Conservation (phyloP, 2,113 vertebrate genomes). For the Pelecanus crispus region DNA sequence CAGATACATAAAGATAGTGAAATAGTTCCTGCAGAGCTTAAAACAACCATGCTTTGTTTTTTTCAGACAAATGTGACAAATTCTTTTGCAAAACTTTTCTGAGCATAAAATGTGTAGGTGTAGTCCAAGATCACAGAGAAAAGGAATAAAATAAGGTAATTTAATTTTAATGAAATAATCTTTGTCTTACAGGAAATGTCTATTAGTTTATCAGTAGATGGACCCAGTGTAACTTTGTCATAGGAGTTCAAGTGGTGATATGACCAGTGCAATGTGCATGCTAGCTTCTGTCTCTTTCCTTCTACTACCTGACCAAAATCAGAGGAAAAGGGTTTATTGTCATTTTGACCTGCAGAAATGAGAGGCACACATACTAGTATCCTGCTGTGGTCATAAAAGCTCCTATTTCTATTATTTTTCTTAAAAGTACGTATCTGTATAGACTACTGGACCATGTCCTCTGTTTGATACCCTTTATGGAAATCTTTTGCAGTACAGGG, state of each 20-base stretch:
- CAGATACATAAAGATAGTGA: not conserved
- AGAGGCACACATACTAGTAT: not conserved
- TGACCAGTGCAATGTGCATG: accelerated
- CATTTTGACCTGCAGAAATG: not conserved
- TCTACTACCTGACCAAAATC: not conserved
- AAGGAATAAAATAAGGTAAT: not conserved
- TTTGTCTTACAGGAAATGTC: not conserved
- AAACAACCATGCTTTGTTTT: not conserved
- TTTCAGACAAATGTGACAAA: not conserved
- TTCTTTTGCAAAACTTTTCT: not conserved
- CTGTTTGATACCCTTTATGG: not conserved
- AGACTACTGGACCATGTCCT: not conserved
- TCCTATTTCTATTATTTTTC: not conserved
- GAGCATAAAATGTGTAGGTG: not conserved
- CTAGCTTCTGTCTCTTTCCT: not conserved
- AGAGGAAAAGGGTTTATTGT: not conserved
- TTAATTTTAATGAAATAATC: not conserved
- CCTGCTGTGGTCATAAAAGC: not conserved
- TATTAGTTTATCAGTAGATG: not conserved
- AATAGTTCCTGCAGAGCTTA: not conserved
- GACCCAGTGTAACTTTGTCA: not conserved
- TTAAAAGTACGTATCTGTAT: not conserved
- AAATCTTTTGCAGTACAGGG: not conserved
- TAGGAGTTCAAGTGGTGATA: not conserved
- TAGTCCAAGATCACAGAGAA: not conserved